phyloP scores from a whole-genome alignment of 2,113 vertebrate genomes.

The Zosterops hypoxanthus region DNA sequence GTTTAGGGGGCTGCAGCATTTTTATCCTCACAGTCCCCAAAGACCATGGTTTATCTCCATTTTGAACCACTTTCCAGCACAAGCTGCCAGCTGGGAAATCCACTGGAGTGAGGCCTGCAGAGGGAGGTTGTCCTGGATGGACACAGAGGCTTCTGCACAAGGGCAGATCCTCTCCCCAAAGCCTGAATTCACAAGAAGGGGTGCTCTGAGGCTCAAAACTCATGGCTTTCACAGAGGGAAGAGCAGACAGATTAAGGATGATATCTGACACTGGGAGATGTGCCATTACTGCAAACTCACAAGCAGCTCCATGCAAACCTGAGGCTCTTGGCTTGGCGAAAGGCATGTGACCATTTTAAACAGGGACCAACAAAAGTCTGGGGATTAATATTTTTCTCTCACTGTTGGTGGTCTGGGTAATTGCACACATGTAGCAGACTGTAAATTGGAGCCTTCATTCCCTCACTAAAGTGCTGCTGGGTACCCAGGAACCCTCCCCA shows the following conservation, averaged over 20 bases:
- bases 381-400: conserved; percentile 70
- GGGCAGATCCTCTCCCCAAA: neutral
- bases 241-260: neutral
- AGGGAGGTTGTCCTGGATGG: neutral
- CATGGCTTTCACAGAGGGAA: neutral
- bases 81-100: neutral
- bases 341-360: conserved; percentile 59
- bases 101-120: neutral
- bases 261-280: neutral
- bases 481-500: conserved; percentile 38
- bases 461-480: conserved; percentile 47
- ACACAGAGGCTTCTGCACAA: neutral
- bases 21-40: neutral
- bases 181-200: neutral
- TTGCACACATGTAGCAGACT: conserved; percentile 74
- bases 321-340: neutral
- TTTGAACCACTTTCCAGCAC: neutral
- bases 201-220: neutral
- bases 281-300: neutral
- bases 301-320: neutral
- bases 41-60: neutral
- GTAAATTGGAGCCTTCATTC: conserved; percentile 73
- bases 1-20: neutral
- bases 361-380: conserved; percentile 55
- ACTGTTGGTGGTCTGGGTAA: conserved; percentile 79